A percentile compares a stretch with the other conserved stretches of the same genome.
These are phyloP conservation scores for Plagiodera versicolora DNA, from an alignment of 2,888 invertebrate species.

Conservation along the genomic window DNA sequence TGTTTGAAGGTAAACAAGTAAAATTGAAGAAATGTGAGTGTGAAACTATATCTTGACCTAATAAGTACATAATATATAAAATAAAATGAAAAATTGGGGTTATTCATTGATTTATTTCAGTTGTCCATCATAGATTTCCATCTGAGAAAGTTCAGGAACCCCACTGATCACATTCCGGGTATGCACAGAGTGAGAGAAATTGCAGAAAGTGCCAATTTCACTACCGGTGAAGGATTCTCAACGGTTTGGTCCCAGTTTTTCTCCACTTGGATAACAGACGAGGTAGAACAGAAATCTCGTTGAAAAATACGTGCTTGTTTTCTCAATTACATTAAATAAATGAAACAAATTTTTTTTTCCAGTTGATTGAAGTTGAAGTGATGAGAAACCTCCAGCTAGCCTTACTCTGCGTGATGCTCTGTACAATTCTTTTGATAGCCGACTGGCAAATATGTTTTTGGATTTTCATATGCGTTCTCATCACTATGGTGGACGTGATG, in stretches of 20 bases:
- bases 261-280: conserved; percentile 77
- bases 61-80: too few species aligned
- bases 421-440: conserved; percentile 73
- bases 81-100: too few species aligned
- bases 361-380: conserved; percentile 73
- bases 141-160: conserved; percentile 63
- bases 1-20: too few species aligned
- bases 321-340: not conserved
- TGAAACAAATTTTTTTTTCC: conserved; percentile 30
- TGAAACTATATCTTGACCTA: not conserved
- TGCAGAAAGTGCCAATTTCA: conserved; percentile 61
- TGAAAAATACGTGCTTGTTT: too few species aligned
- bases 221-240: conserved; percentile 63
- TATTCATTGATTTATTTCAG: conserved; percentile 44
- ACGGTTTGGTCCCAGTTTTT: conserved; percentile 74
- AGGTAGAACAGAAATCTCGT: too few species aligned
- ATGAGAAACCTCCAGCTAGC: conserved; percentile 76
- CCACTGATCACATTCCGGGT: conserved; percentile 71
- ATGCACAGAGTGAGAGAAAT: conserved; percentile 68
- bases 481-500: conserved; percentile 73
- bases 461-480: conserved; percentile 74
- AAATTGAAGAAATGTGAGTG: too few species aligned
- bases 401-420: conserved; percentile 76
- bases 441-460: conserved; percentile 76
- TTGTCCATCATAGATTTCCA: conserved; percentile 66